A percentile compares a stretch with the other conserved stretches of the same genome.
phyloP scores from a whole-genome alignment of 1,140 invertebrate species.

The Eurosta solidaginis region DNA sequence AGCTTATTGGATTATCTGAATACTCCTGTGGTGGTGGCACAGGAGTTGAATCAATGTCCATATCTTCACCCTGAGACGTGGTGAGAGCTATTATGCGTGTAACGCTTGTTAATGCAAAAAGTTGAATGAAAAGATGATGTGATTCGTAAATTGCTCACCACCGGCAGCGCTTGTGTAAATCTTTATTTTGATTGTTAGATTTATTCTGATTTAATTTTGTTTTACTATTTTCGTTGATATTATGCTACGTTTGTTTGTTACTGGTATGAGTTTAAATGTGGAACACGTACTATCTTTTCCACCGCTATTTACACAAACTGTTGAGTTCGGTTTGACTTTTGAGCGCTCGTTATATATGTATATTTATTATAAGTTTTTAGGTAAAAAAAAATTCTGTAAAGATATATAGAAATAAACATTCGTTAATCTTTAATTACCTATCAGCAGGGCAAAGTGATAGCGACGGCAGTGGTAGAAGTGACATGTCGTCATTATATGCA shows the following conservation, averaged over 20 bases:
- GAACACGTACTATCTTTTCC: no score
- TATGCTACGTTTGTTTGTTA: no score
- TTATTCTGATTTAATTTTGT: no score
- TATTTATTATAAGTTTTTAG: no score
- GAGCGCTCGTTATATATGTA: no score
- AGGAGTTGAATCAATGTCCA: slow-evolving; percentile 55
- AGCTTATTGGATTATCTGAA: slow-evolving; percentile 35
- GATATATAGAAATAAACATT: not conserved
- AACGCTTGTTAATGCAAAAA: not conserved
- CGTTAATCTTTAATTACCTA: slow-evolving; percentile 13
- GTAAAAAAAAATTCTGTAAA: slow-evolving; percentile 15
- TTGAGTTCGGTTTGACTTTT: no score
- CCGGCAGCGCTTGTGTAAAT: no score
- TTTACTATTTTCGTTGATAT: no score
- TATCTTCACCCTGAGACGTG: slow-evolving; percentile 53
- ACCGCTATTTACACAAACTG: no score
- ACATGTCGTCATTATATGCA: not conserved
- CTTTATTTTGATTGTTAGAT: no score
- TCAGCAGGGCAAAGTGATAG: not conserved
- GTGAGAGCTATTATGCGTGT: slow-evolving; percentile 34
- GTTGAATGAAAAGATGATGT: not conserved
- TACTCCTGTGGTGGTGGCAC: slow-evolving; percentile 41
- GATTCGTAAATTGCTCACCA: not conserved
- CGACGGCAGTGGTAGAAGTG: not conserved
- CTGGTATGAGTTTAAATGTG: no score